These are phyloP conservation scores for Phainopepla nitens DNA, from an alignment of 2,113 vertebrate genomes.

Conservation along the genomic window DNA sequence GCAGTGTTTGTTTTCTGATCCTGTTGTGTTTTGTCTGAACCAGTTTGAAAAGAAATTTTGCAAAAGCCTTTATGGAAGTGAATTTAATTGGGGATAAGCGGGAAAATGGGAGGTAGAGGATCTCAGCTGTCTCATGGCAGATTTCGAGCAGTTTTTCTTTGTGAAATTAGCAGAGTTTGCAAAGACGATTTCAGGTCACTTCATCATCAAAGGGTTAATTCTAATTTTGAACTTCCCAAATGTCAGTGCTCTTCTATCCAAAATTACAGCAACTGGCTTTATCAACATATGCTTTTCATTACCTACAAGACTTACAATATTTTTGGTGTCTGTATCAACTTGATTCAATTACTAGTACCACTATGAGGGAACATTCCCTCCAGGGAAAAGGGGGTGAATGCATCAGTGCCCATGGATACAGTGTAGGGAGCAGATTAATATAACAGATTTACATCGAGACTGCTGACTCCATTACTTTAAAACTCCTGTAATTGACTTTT, in stretches of 20 bases:
- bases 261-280: constrained; percentile 59
- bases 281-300: constrained; percentile 82
- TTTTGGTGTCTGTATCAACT: constrained; percentile 79
- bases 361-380: constrained; percentile 78
- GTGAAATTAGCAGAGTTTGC: not conserved
- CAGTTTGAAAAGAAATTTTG: not conserved
- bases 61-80: not conserved
- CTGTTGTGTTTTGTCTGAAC: not conserved
- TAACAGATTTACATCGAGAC: constrained; percentile 69
- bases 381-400: constrained; percentile 62
- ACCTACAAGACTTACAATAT: constrained; percentile 77
- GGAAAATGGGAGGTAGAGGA: not conserved
- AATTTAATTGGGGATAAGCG: not conserved
- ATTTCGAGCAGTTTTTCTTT: not conserved
- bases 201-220: constrained; percentile 45
- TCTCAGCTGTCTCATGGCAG: not conserved
- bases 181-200: constrained; percentile 13
- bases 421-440: constrained; percentile 48
- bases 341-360: constrained; percentile 88
- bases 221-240: constrained; percentile 64
- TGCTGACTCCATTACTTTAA: constrained; percentile 81
- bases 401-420: constrained; percentile 67
- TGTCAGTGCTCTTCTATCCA: constrained; percentile 77
- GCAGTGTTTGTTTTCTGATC: not conserved
- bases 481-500: constrained; percentile 84